phyloP scores from a whole-genome alignment of 2,113 vertebrate species.

The Phrynosoma platyrhinos region DNA sequence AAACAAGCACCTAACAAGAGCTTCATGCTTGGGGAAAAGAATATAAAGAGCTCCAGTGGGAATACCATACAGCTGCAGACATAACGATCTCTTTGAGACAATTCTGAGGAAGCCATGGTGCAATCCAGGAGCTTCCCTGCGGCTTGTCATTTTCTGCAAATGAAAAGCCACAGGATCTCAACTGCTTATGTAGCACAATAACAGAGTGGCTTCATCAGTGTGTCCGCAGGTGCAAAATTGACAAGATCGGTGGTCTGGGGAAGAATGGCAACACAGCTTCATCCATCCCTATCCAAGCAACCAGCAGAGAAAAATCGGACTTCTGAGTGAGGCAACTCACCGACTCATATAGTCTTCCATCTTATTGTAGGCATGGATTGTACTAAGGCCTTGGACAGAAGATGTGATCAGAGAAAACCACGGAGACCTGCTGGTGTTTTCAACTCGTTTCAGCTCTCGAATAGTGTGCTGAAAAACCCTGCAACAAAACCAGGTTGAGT shows the following conservation, averaged over 20 bases:
- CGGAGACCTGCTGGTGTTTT: constrained; percentile 82
- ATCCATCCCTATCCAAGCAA: not conserved
- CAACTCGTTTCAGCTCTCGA: constrained; percentile 80
- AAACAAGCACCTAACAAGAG: not conserved
- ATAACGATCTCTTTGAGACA: constrained; percentile 36
- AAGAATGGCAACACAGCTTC: constrained; percentile 9
- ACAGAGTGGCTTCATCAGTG: constrained; percentile 2
- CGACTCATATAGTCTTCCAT: constrained; percentile 68
- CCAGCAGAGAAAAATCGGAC: constrained; percentile 14
- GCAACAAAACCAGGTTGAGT: constrained; percentile 24
- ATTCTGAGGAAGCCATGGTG: not conserved
- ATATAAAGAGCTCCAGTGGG: not conserved
- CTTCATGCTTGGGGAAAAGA: constrained; percentile 1
- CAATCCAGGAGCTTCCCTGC: not conserved
- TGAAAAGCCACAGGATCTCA: constrained; percentile 17
- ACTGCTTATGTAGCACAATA: not conserved
- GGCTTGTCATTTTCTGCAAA: constrained; percentile 27
- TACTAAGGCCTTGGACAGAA: constrained; percentile 80
- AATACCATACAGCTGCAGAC: not conserved
- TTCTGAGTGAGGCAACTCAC: constrained; percentile 60
- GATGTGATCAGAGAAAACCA: constrained; percentile 82
- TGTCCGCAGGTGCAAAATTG: constrained; percentile 10
- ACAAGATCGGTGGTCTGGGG: not conserved
- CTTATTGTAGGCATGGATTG: constrained; percentile 82
- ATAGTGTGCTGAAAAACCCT: constrained; percentile 79